Evolutionary conservation across 2,888 invertebrate species (phyloP).

Genomic region (Boloria selene): DNA sequence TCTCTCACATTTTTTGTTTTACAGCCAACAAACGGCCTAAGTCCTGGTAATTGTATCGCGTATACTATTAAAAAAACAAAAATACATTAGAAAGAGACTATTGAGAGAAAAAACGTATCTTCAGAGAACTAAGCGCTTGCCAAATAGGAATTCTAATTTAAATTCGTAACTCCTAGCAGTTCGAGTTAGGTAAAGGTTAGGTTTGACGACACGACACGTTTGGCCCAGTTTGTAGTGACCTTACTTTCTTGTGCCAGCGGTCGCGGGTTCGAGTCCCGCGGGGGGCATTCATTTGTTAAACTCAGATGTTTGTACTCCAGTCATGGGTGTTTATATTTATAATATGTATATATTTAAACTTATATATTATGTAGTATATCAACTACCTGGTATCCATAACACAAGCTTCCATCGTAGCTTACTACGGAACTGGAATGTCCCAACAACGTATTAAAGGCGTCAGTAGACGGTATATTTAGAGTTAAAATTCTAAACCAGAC

Average conservation of each 20-base stretch:
- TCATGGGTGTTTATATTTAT: too few relatives aligned
- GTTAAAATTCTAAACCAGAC: constrained; percentile 72
- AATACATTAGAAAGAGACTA: constrained; percentile 30
- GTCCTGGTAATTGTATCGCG: constrained; percentile 30
- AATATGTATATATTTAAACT: too few relatives aligned
- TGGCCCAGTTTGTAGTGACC: too few relatives aligned
- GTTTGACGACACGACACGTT: too few relatives aligned
- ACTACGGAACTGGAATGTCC: too few relatives aligned
- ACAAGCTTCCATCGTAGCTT: too few relatives aligned
- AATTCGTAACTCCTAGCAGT: constrained; percentile 61
- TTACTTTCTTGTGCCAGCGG: too few relatives aligned
- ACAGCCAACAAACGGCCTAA: constrained; percentile 33
- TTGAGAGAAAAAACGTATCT: background rate
- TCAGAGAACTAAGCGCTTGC: constrained; percentile 39
- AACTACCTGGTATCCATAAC: too few relatives aligned
- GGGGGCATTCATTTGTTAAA: too few relatives aligned
- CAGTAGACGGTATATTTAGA: constrained; percentile 64
- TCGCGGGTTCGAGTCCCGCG: too few relatives aligned
- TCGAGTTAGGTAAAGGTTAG: constrained; percentile 30
- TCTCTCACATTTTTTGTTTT: constrained; percentile 34
- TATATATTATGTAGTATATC: too few relatives aligned
- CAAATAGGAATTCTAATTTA: constrained; percentile 65
- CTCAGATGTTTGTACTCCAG: too few relatives aligned
- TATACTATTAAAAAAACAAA: constrained; percentile 39
- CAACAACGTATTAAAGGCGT: constrained; percentile 65